Conservation (phyloP, 2,888 invertebrate genomes). For the Euzetes globulus region DNA sequence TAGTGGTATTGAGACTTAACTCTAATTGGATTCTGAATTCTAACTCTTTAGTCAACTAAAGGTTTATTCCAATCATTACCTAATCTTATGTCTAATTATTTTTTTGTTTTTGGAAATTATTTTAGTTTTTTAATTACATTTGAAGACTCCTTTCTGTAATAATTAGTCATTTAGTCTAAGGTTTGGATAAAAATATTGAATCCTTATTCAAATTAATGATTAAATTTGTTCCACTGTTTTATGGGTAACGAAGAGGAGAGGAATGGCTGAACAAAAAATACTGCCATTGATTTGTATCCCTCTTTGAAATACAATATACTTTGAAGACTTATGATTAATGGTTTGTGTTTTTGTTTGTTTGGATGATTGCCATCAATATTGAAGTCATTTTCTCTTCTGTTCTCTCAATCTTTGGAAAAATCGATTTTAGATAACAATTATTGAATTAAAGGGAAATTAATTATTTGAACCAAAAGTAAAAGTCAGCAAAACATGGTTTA, state of each 20-base stretch:
- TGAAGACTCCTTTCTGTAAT: too few species aligned
- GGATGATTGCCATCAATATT: slow-evolving; percentile 11
- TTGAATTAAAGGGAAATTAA: background rate
- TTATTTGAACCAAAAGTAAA: background rate
- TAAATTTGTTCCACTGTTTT: slow-evolving; percentile 7
- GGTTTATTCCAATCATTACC: too few species aligned
- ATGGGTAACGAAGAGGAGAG: background rate
- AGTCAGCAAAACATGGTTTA: background rate
- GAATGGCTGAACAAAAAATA: background rate
- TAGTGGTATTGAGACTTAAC: too few species aligned
- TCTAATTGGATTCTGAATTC: too few species aligned
- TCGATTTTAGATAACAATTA: background rate
- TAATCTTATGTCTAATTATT: too few species aligned
- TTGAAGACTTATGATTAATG: background rate
- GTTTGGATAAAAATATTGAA: too few species aligned
- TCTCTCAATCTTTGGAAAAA: background rate
- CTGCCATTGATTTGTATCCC: background rate
- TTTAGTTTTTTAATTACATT: too few species aligned
- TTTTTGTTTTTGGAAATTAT: too few species aligned
- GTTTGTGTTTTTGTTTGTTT: background rate
- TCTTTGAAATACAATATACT: background rate
- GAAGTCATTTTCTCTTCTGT: background rate
- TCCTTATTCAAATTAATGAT: background rate
- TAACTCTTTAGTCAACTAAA: too few species aligned
- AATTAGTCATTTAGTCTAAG: too few species aligned